A percentile compares a stretch with the other conserved stretches of the same genome.
phyloP scores from a whole-genome alignment of 2,888 invertebrate species.

The Mayetiola destructor region DNA sequence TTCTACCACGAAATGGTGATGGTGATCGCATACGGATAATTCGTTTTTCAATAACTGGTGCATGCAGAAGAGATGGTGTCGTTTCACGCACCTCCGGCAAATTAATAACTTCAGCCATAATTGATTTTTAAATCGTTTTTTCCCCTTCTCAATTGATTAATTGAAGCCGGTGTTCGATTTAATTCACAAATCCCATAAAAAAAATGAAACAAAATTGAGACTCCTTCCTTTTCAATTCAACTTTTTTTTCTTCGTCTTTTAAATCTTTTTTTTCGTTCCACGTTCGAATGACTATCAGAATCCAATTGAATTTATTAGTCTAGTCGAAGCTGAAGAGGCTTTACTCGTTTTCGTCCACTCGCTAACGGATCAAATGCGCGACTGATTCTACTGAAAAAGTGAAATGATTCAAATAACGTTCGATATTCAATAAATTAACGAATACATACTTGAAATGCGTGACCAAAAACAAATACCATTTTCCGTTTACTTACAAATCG shows the following conservation, averaged over 20 bases:
- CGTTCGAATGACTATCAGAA: too few species aligned
- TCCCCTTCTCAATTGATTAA: not conserved
- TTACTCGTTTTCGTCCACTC: constrained; percentile 30
- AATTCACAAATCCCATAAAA: too few species aligned
- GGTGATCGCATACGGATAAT: constrained; percentile 32
- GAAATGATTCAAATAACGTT: constrained; percentile 10
- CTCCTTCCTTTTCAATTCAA: too few species aligned
- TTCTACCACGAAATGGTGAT: constrained; percentile 33
- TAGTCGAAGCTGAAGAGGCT: too few species aligned
- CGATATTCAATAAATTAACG: not conserved
- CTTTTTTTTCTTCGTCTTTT: too few species aligned
- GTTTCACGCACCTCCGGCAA: constrained; percentile 4
- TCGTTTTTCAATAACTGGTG: constrained; percentile 29
- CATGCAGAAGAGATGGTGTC: constrained; percentile 23
- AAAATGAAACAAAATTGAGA: too few species aligned
- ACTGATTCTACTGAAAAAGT: constrained; percentile 25
- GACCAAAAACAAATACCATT: too few species aligned
- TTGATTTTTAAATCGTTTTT: not conserved
- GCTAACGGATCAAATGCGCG: constrained; percentile 33
- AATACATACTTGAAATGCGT: not conserved
- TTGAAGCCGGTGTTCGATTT: too few species aligned
- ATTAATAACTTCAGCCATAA: constrained; percentile 2
- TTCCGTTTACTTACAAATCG: too few species aligned
- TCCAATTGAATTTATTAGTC: too few species aligned
- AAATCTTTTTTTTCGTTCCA: too few species aligned